Percentiles rank a stretch among this genome's conserved stretches.
Conservation (phyloP, 2,797 vertebrate genomes). For the Thripadectes ignobilis region DNA sequence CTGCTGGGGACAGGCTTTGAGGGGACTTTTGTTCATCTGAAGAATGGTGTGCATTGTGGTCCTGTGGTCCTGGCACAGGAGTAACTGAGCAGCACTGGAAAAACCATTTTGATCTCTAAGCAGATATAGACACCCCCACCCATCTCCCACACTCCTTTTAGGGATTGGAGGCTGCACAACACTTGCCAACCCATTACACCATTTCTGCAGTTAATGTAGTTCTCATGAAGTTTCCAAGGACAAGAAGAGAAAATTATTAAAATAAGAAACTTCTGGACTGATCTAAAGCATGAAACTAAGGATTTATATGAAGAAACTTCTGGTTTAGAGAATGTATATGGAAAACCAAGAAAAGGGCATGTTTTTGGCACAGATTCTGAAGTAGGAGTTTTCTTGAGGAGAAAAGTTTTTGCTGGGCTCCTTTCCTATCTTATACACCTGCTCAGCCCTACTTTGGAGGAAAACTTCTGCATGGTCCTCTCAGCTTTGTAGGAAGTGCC, state of each 20-base stretch:
- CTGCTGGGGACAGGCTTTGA: not conserved
- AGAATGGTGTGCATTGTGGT: rapidly evolving
- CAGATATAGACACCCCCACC: not conserved
- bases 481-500: not conserved
- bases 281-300: not conserved
- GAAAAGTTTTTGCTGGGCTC: not conserved
- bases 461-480: not conserved
- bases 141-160: not conserved
- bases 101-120: not conserved
- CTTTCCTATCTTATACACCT: not conserved
- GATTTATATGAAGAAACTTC: not conserved
- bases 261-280: not conserved
- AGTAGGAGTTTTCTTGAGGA: not conserved
- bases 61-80: not conserved
- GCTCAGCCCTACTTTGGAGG: rapidly evolving
- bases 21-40: not conserved
- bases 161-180: not conserved
- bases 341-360: not conserved
- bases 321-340: not conserved
- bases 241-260: not conserved
- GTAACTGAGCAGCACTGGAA: not conserved
- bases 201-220: not conserved
- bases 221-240: not conserved
- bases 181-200: not conserved
- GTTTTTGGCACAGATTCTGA: not conserved